phyloP scores from a whole-genome alignment of 1,140 invertebrate genomes.

The Drosophila tsacasi region DNA sequence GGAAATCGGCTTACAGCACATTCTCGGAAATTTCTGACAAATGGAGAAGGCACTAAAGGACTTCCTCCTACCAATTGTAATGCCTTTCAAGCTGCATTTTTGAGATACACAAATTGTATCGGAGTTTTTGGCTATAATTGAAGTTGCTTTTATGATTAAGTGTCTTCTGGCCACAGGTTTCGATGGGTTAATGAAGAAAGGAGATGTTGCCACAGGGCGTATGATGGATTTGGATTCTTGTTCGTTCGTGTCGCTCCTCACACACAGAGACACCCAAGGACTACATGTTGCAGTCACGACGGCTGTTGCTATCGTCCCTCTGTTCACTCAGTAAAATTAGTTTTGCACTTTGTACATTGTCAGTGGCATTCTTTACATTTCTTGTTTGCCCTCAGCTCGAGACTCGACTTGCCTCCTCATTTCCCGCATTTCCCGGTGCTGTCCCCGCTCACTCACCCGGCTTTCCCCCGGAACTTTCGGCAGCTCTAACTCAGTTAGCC shows the following conservation, averaged over 20 bases:
- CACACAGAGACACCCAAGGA: constrained; percentile 34
- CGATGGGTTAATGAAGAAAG: constrained; percentile 39
- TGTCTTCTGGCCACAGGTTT: constrained; percentile 28
- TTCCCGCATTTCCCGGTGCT: constrained; percentile 1
- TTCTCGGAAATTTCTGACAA: constrained; percentile 21
- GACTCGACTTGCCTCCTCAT: constrained; percentile 2
- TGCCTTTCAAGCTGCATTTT: constrained; percentile 14
- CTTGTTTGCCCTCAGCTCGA: constrained; percentile 55
- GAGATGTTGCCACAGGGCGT: constrained; percentile 52
- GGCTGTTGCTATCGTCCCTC: constrained; percentile 37
- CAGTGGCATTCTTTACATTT: constrained; percentile 83
- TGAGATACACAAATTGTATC: not conserved
- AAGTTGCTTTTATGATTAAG: constrained; percentile 34
- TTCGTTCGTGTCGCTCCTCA: constrained; percentile 16
- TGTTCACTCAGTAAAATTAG: constrained; percentile 81
- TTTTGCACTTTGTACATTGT: constrained; percentile 84
- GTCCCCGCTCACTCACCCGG: not conserved
- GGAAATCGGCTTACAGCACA: constrained; percentile 22
- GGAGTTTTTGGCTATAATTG: constrained; percentile 33
- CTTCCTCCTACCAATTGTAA: not conserved
- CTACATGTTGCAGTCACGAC: constrained; percentile 62
- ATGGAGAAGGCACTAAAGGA: not conserved
- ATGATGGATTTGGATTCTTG: constrained; percentile 66
- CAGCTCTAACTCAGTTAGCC: constrained; percentile 56
- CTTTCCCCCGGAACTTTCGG: constrained; percentile 24